phyloP scores from a whole-genome alignment of 2,888 invertebrate species.

The Melanostoma scalare region DNA sequence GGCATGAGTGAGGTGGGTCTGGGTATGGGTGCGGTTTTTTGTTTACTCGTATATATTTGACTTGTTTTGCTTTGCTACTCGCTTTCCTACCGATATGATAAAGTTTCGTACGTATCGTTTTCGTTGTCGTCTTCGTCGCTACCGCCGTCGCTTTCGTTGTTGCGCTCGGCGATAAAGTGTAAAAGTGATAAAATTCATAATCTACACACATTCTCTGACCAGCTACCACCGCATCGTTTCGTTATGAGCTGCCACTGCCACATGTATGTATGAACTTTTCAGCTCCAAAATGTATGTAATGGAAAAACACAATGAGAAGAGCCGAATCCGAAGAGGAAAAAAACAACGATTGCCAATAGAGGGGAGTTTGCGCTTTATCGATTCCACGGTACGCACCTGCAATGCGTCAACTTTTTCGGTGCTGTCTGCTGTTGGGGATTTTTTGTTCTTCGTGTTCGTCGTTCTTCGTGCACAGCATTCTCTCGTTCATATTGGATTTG shows the following conservation, averaged over 20 bases:
- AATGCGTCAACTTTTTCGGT: constrained; percentile 87
- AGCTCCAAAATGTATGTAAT: constrained; percentile 33
- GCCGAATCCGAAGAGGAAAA: constrained; percentile 9
- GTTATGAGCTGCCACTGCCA: neutral
- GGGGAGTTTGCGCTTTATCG: constrained; percentile 83
- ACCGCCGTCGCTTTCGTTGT: constrained; percentile 3
- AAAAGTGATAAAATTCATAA: constrained; percentile 27
- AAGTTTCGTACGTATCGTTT: no score
- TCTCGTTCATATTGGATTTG: constrained; percentile 28
- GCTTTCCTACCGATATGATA: neutral
- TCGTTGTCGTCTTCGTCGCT: constrained; percentile 11
- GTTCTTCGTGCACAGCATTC: constrained; percentile 36
- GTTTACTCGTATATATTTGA: constrained; percentile 62
- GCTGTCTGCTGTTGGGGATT: constrained; percentile 62
- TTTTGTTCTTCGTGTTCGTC: constrained; percentile 36
- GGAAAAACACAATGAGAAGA: constrained; percentile 20
- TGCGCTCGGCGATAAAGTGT: constrained; percentile 10
- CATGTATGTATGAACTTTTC: constrained; percentile 2
- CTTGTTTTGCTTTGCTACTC: constrained; percentile 25
- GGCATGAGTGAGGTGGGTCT: neutral
- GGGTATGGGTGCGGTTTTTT: constrained; percentile 73
- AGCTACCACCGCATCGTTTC: neutral
- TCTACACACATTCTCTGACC: constrained; percentile 20
- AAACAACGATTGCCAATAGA: constrained; percentile 53
- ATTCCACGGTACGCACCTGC: constrained; percentile 93